Percentiles rank a stretch among this genome's conserved stretches.
phyloP scores from a whole-genome alignment of 2,888 invertebrate species.

The Eremobia ochroleuca region DNA sequence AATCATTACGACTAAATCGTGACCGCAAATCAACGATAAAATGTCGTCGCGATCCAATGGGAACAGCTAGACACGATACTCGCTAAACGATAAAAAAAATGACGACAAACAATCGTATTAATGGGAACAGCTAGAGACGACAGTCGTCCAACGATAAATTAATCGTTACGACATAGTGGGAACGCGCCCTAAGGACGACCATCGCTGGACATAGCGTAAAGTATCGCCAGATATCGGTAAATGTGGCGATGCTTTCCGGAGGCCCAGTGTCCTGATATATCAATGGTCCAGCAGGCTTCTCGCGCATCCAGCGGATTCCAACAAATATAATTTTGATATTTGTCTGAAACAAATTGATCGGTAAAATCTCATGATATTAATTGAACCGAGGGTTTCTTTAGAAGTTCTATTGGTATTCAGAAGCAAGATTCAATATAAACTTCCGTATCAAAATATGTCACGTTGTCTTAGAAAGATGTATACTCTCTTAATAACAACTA shows the following conservation, averaged over 20 bases:
- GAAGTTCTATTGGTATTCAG: neutral
- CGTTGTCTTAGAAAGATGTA: neutral
- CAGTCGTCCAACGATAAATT: too few species aligned
- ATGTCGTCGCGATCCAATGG: too few species aligned
- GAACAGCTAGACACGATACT: too few species aligned
- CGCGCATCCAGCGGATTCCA: neutral
- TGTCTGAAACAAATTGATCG: neutral
- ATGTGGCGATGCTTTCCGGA: neutral
- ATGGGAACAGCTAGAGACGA: too few species aligned
- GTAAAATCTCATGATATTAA: neutral
- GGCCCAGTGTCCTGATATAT: neutral
- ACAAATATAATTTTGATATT: neutral
- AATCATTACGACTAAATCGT: too few species aligned
- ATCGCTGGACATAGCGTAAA: neutral
- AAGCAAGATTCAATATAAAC: neutral
- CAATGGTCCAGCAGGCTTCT: neutral
- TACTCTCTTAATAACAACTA: neutral
- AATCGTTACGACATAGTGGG: too few species aligned
- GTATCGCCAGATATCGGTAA: neutral
- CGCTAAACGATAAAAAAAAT: too few species aligned
- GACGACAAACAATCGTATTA: too few species aligned
- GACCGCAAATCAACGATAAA: too few species aligned
- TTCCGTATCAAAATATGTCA: neutral
- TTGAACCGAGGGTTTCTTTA: neutral
- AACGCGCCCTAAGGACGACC: too few species aligned